phyloP scores from a whole-genome alignment of 1,140 invertebrate species.

The Solenopsis invicta region DNA sequence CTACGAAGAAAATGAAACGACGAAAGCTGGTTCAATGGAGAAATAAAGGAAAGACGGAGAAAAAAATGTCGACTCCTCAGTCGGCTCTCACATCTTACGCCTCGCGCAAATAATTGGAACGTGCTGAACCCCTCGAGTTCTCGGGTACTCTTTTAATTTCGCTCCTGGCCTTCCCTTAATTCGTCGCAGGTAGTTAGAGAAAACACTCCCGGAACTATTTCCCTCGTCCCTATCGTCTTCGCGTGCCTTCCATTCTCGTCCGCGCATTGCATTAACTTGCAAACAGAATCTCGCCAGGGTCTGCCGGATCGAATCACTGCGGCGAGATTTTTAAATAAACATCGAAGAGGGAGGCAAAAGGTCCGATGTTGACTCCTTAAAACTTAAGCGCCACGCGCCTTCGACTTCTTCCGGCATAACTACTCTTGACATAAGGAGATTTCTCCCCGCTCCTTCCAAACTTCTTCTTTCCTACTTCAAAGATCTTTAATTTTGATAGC shows the following conservation, averaged over 20 bases:
- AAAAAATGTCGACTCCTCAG: slow-evolving; percentile 62
- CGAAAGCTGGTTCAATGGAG: slow-evolving; percentile 38
- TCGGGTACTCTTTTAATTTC: slow-evolving; percentile 76
- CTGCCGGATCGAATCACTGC: slow-evolving; percentile 31
- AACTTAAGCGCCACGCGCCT: slow-evolving; percentile 51
- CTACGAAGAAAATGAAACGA: slow-evolving; percentile 63
- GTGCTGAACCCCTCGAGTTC: slow-evolving; percentile 76
- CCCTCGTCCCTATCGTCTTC: slow-evolving; percentile 49
- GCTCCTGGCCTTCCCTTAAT: slow-evolving; percentile 74
- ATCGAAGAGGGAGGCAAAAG: background rate
- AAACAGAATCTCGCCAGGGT: slow-evolving; percentile 20
- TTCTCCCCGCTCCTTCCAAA: slow-evolving; percentile 29
- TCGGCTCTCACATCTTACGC: slow-evolving; percentile 53
- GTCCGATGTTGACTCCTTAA: slow-evolving; percentile 47
- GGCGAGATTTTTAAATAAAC: slow-evolving; percentile 44
- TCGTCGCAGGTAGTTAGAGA: slow-evolving; percentile 77
- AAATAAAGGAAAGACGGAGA: slow-evolving; percentile 47
- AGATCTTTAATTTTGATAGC: slow-evolving; percentile 55
- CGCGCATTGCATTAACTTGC: slow-evolving; percentile 67
- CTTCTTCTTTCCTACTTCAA: slow-evolving; percentile 26
- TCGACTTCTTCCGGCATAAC: slow-evolving; percentile 51
- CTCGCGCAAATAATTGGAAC: slow-evolving; percentile 80
- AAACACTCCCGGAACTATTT: slow-evolving; percentile 66
- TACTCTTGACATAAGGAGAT: slow-evolving; percentile 57
- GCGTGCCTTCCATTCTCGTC: slow-evolving; percentile 38